phyloP scores from a whole-genome alignment of 2,797 vertebrate genomes.

The Cichlasoma orientale region DNA sequence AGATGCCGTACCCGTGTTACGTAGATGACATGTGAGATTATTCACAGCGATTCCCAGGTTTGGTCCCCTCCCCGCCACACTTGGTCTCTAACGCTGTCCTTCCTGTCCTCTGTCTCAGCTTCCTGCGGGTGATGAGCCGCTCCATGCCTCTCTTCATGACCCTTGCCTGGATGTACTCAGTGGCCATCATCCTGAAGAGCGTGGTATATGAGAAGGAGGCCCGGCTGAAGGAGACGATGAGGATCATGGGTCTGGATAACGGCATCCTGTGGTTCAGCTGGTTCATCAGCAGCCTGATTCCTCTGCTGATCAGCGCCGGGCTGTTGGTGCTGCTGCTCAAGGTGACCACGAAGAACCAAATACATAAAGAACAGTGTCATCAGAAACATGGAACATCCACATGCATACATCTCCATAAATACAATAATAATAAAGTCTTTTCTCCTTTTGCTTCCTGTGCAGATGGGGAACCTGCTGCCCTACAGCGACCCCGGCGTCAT shows the following conservation, averaged over 20 bases:
- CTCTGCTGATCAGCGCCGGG: slow-evolving; percentile 90
- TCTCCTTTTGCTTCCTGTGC: background rate
- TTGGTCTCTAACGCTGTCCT: background rate
- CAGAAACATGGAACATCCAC: background rate
- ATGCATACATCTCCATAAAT: background rate
- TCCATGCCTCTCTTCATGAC: slow-evolving; percentile 99
- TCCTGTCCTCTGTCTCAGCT: slow-evolving; percentile 73
- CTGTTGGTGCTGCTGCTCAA: slow-evolving; percentile 93
- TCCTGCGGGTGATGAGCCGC: slow-evolving; percentile 92
- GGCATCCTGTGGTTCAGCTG: slow-evolving; percentile 96
- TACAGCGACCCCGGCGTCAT: slow-evolving; percentile 93
- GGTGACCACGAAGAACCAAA: slow-evolving; percentile 69
- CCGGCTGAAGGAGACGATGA: slow-evolving; percentile 96
- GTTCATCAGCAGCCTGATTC: slow-evolving; percentile 95
- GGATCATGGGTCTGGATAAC: slow-evolving; percentile 94
- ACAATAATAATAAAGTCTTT: background rate
- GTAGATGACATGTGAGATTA: slow-evolving; percentile 92
- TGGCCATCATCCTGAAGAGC: slow-evolving; percentile 95
- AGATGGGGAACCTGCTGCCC: slow-evolving; percentile 94
- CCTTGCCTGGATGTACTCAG: slow-evolving; percentile 97
- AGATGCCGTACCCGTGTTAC: slow-evolving; percentile 98
- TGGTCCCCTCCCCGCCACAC: background rate
- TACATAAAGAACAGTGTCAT: background rate
- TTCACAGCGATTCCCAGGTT: slow-evolving; percentile 40
- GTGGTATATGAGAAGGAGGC: slow-evolving; percentile 98